Conservation (phyloP, 1,140 invertebrate genomes). For the Penaeus indicus region DNA sequence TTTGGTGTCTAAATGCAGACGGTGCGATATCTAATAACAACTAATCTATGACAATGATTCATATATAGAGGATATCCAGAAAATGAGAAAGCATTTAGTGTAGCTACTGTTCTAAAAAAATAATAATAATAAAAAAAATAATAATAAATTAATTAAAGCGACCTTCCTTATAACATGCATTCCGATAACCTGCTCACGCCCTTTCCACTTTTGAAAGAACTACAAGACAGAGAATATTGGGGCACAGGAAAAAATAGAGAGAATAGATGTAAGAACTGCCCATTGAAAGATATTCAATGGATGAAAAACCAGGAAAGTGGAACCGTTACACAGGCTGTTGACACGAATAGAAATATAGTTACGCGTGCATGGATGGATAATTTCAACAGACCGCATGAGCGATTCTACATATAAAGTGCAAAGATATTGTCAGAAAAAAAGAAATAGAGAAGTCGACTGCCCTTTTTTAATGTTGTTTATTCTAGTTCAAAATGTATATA, state of each 20-base stretch:
- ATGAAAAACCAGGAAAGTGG: neutral
- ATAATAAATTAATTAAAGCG: neutral
- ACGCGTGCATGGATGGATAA: neutral
- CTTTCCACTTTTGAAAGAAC: conserved; percentile 8
- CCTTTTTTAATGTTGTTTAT: no score
- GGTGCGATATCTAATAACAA: conserved; percentile 24
- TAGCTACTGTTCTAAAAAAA: conserved; percentile 17
- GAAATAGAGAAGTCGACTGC: no score
- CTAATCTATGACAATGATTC: conserved; percentile 15
- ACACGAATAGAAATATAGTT: conserved; percentile 9
- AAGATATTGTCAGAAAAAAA: no score
- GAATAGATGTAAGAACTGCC: conserved; percentile 28
- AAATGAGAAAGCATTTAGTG: conserved; percentile 26
- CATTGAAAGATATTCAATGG: neutral
- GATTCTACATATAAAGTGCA: neutral
- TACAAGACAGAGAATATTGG: conserved; percentile 26
- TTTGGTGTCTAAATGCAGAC: conserved; percentile 18
- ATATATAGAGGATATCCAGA: conserved; percentile 24
- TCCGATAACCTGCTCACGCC: conserved; percentile 7
- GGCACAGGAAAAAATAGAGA: conserved; percentile 21
- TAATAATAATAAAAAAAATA: neutral
- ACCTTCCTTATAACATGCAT: conserved; percentile 30
- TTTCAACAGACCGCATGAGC: neutral
- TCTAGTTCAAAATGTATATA: no score
- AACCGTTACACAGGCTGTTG: neutral